phyloP scores from a whole-genome alignment of 2,888 invertebrate species.

The Sturmia bella region DNA sequence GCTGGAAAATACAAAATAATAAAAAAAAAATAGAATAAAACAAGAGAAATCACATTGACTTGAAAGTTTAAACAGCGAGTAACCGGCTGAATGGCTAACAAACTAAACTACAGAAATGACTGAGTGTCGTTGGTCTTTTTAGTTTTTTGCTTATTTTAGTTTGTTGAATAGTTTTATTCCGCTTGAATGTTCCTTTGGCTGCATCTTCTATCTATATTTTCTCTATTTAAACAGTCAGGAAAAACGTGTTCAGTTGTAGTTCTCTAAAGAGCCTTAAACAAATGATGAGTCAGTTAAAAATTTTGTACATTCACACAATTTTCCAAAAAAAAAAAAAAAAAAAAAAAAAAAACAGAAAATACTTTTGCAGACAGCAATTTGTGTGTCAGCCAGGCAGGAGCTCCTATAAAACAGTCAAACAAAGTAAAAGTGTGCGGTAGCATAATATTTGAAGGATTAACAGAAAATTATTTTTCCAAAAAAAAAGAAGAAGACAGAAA shows the following conservation, averaged over 20 bases:
- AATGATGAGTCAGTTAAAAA: conserved; percentile 67
- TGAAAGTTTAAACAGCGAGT: conserved; percentile 37
- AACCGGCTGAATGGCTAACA: conserved; percentile 22
- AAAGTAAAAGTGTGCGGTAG: conserved; percentile 35
- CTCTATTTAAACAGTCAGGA: conserved; percentile 45
- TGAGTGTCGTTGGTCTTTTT: background rate
- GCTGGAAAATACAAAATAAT: conserved; percentile 28
- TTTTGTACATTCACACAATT: conserved; percentile 1
- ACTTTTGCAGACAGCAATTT: conserved; percentile 19
- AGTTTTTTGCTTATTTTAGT: background rate
- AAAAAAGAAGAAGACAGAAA: background rate
- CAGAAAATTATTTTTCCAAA: conserved; percentile 48
- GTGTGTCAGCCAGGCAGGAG: background rate
- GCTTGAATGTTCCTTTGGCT: conserved; percentile 16
- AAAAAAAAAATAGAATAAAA: conserved; percentile 3
- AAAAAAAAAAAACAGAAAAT: background rate
- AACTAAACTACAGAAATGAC: conserved; percentile 16
- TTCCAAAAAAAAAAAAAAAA: background rate
- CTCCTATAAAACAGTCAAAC: background rate
- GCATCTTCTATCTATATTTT: background rate
- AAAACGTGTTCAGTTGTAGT: conserved; percentile 64
- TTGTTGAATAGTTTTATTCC: conserved; percentile 29
- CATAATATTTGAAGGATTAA: conserved; percentile 62
- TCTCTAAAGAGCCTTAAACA: conserved; percentile 48
- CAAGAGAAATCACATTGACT: conserved; percentile 45